phyloP scores from a whole-genome alignment of 2,113 vertebrate species.

The Daboia siamensis region DNA sequence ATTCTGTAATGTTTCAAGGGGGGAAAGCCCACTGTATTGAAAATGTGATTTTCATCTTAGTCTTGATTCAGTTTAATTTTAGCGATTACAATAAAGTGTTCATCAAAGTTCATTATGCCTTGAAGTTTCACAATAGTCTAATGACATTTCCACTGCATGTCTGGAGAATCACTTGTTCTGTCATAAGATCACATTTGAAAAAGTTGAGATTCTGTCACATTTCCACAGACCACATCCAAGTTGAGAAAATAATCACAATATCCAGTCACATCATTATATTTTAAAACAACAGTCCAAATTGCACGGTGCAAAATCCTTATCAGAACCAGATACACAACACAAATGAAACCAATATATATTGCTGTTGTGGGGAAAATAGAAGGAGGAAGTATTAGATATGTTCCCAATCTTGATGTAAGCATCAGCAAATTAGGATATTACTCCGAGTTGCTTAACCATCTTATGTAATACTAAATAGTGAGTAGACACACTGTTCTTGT shows the following conservation, averaged over 20 bases:
- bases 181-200: neutral
- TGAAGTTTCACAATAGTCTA: neutral
- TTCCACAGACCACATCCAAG: neutral
- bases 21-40: neutral
- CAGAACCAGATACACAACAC: conserved; percentile 28
- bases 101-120: neutral
- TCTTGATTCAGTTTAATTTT: neutral
- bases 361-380: neutral
- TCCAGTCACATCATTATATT: neutral
- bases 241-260: neutral
- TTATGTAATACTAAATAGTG: neutral
- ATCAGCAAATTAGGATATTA: neutral
- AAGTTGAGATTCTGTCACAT: neutral
- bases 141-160: neutral
- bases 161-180: neutral
- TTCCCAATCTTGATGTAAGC: neutral
- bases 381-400: neutral
- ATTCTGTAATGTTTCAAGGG: neutral
- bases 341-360: conserved; percentile 30
- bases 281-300: neutral
- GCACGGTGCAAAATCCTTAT: conserved; percentile 34
- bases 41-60: neutral
- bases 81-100: neutral
- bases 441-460: neutral
- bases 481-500: neutral